Conservation (phyloP, 37 sponge, comb jelly and placozoan species). For the Ephydatia muelleri region DNA sequence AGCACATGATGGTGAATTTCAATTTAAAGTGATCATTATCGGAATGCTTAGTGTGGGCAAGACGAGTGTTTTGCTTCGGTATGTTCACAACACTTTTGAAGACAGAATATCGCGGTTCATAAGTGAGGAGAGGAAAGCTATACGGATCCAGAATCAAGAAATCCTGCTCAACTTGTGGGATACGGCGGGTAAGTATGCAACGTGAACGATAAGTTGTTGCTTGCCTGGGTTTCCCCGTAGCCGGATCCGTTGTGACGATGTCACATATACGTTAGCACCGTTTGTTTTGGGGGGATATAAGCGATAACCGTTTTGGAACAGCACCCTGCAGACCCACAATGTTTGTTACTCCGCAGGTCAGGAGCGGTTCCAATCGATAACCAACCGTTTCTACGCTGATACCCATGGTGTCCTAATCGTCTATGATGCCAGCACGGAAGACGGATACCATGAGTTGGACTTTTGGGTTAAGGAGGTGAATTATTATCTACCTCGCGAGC, state of each 20-base stretch:
- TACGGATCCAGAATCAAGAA: slow-evolving; percentile 39
- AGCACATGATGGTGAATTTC: no score
- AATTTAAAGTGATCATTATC: slow-evolving; percentile 60
- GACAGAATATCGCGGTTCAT: slow-evolving; percentile 40
- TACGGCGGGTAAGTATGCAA: slow-evolving; percentile 44
- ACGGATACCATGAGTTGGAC: slow-evolving; percentile 31
- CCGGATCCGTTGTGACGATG: background rate
- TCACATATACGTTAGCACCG: no score
- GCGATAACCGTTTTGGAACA: background rate
- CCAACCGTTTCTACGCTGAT: slow-evolving; percentile 48
- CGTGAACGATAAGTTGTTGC: background rate
- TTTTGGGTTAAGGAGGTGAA: slow-evolving; percentile 51
- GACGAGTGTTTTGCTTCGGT: slow-evolving; percentile 52
- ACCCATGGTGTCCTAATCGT: slow-evolving; percentile 55
- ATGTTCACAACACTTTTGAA: slow-evolving; percentile 47
- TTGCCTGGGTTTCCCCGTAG: background rate
- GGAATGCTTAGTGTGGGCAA: slow-evolving; percentile 57
- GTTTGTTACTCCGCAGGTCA: slow-evolving; percentile 42
- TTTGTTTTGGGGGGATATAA: no score
- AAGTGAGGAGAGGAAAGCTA: slow-evolving; percentile 45
- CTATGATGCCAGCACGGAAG: slow-evolving; percentile 38
- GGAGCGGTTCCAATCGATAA: slow-evolving; percentile 60
- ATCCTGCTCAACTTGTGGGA: slow-evolving; percentile 60
- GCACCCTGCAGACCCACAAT: background rate
- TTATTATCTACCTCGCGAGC: slow-evolving; percentile 42